A percentile compares a stretch with the other conserved stretches of the same genome.
Conservation (phyloP, 2,113 vertebrate species). For the Choloepus hoffmanni region DNA sequence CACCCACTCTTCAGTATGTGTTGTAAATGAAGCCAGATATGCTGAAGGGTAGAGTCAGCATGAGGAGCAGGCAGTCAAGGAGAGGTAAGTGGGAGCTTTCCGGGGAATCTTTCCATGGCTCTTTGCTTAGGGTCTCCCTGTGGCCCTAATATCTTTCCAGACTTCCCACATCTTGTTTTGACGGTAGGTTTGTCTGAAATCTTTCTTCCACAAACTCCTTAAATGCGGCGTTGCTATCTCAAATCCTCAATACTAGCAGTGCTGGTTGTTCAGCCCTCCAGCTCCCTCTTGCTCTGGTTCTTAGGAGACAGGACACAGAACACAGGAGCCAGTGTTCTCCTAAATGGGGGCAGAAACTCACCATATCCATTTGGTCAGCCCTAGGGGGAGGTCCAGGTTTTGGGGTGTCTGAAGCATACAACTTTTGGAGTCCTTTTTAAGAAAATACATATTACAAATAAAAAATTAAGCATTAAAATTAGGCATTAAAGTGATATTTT, state of each 20-base stretch:
- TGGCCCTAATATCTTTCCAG: background rate
- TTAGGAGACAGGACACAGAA: background rate
- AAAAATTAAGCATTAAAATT: background rate
- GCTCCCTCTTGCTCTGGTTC: background rate
- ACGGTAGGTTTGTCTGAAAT: constrained; percentile 17
- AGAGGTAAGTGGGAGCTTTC: constrained; percentile 62
- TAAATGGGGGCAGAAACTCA: constrained; percentile 1
- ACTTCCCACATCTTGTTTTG: background rate
- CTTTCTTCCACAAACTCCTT: background rate
- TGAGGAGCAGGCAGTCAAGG: constrained; percentile 61
- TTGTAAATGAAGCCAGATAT: constrained; percentile 20
- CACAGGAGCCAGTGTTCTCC: background rate
- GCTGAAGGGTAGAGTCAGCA: constrained; percentile 56
- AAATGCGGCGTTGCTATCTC: background rate
- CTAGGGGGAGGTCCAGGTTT: background rate
- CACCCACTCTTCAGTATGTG: background rate
- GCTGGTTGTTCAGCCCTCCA: background rate
- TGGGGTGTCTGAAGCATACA: background rate
- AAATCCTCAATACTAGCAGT: background rate
- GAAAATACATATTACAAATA: background rate
- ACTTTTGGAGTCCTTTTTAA: background rate
- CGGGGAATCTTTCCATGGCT: background rate
- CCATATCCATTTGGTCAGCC: background rate
- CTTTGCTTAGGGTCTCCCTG: background rate
- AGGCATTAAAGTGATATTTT: background rate